Percentiles rank a stretch among this genome's conserved stretches.
Conservation (phyloP, 2,888 invertebrate species). For the Trissoscelio sp. region DNA sequence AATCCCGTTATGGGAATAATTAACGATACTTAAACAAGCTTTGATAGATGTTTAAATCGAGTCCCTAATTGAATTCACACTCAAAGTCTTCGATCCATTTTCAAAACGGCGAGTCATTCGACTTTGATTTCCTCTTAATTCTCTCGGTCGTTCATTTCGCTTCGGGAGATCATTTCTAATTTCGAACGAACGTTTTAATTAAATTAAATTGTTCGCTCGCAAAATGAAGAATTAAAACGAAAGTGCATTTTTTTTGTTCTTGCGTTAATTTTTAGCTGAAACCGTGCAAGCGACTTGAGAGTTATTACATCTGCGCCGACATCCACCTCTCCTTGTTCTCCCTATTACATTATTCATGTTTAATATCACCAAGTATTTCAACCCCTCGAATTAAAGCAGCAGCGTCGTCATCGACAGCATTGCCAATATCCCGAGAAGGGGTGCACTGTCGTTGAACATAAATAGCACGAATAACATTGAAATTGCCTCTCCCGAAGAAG, state of each 20-base stretch:
- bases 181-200: conserved; percentile 44
- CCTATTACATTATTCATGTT: conserved; percentile 83
- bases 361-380: conserved; percentile 82
- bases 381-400: conserved; percentile 76
- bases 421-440: conserved; percentile 70
- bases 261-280: conserved; percentile 2
- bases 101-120: conserved; percentile 80
- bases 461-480: conserved; percentile 60
- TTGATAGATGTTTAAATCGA: conserved; percentile 81
- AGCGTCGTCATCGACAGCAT: conserved; percentile 72
- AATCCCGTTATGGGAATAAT: conserved; percentile 80
- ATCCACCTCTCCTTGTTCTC: conserved; percentile 65
- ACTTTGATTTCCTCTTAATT: conserved; percentile 80
- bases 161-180: conserved; percentile 42
- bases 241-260: conserved; percentile 8
- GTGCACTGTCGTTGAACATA: conserved; percentile 56
- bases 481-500: conserved; percentile 45
- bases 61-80: conserved; percentile 83
- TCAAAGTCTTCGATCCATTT: conserved; percentile 79
- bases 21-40: conserved; percentile 80
- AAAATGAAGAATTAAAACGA: neutral
- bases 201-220: conserved; percentile 28
- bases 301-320: conserved; percentile 67
- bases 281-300: conserved; percentile 31
- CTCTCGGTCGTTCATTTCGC: conserved; percentile 70